Conservation (phyloP, 2,888 invertebrate species). For the Rotaria magnacalcarata region DNA sequence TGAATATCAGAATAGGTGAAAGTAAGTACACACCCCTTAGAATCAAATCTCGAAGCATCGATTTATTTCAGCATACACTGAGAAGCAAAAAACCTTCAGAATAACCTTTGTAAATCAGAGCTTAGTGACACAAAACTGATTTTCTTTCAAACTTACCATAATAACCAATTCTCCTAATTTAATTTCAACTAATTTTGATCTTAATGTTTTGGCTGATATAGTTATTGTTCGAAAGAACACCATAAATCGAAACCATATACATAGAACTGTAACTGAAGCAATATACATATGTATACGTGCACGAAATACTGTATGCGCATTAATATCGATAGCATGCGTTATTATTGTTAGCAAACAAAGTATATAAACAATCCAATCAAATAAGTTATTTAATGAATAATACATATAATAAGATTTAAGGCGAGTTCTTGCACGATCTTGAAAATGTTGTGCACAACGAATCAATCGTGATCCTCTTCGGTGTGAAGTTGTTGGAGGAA, state of each 20-base stretch:
- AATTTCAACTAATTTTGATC: slow-evolving; percentile 35
- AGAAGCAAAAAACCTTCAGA: too few relatives aligned
- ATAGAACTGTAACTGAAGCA: slow-evolving; percentile 5
- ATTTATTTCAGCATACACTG: too few relatives aligned
- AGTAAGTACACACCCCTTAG: too few relatives aligned
- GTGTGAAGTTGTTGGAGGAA: background rate
- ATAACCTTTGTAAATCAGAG: too few relatives aligned
- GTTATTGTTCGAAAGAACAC: slow-evolving; percentile 26
- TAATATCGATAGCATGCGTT: background rate
- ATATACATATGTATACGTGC: slow-evolving; percentile 35
- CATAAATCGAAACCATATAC: slow-evolving; percentile 33
- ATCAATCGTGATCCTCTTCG: background rate
- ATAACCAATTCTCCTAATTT: slow-evolving; percentile 36
- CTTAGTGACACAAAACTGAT: too few relatives aligned
- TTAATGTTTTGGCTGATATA: background rate
- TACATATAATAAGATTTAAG: slow-evolving; percentile 33
- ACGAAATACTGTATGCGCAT: background rate
- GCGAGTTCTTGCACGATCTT: background rate
- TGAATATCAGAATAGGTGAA: too few relatives aligned
- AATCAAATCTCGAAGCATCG: too few relatives aligned
- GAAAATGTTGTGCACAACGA: slow-evolving; percentile 1
- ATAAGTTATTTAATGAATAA: slow-evolving; percentile 28
- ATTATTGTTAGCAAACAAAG: background rate
- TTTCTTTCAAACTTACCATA: slow-evolving; percentile 7
- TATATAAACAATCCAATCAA: slow-evolving; percentile 19